Conservation (phyloP, 2,888 invertebrate genomes). For the Nomada fucata region DNA sequence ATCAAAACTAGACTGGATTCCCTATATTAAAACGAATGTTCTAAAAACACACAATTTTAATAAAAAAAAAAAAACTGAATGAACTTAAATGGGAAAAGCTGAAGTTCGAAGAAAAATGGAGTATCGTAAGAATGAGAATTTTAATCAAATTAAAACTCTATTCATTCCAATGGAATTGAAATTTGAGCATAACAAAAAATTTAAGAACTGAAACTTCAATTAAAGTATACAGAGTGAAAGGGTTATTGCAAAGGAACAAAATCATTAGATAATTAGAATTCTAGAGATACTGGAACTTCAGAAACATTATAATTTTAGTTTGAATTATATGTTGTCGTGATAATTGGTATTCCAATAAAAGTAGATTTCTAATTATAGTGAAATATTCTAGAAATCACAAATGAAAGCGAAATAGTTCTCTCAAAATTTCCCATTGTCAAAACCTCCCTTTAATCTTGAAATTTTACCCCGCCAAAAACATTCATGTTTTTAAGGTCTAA, state of each 20-base stretch:
- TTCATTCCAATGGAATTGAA: conserved; percentile 10
- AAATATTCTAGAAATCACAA: conserved; percentile 48
- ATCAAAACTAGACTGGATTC: conserved; percentile 34
- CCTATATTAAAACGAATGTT: conserved; percentile 25
- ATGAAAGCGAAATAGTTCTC: conserved; percentile 44
- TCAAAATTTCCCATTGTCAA: conserved; percentile 40
- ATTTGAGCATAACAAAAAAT: conserved; percentile 24
- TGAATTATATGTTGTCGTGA: conserved; percentile 16
- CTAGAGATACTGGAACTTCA: conserved; percentile 39
- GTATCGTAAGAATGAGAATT: background rate
- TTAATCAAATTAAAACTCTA: conserved; percentile 22
- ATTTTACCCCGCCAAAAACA: conserved; percentile 50
- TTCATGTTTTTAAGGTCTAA: conserved; percentile 45
- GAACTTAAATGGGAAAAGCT: conserved; percentile 22
- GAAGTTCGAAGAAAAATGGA: conserved; percentile 29
- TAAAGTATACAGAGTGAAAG: conserved; percentile 26
- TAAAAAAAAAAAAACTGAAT: conserved; percentile 19
- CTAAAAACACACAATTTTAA: conserved; percentile 30
- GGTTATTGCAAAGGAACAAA: conserved; percentile 35
- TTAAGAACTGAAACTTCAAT: conserved; percentile 17
- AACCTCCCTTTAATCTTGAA: conserved; percentile 51
- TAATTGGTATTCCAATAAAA: conserved; percentile 43
- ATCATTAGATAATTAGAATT: conserved; percentile 44
- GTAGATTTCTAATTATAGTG: conserved; percentile 36
- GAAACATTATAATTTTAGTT: conserved; percentile 18